These are phyloP conservation scores for Trichomycterus rosablanca DNA, from an alignment of 2,113 vertebrate species.

Conservation along the genomic window DNA sequence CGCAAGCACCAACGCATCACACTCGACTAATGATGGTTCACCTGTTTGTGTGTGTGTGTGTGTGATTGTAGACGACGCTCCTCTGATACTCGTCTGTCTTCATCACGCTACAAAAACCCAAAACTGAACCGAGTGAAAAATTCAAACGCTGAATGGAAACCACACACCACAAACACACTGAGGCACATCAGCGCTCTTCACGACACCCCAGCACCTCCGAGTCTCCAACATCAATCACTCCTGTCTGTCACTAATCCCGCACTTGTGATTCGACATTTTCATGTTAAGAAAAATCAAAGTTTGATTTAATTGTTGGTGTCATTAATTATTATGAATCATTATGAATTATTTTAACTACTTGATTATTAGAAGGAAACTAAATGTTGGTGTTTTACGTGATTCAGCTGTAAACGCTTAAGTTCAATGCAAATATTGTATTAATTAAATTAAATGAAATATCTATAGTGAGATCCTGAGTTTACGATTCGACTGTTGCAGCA, in stretches of 20 bases:
- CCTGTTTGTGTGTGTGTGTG: background rate
- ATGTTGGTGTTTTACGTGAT: too few species aligned
- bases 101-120: background rate
- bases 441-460: too few species aligned
- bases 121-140: background rate
- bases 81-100: background rate
- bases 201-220: background rate
- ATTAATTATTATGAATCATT: too few species aligned
- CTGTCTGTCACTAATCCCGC: background rate
- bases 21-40: background rate
- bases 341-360: too few species aligned
- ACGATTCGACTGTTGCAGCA: too few species aligned
- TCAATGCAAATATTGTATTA: too few species aligned
- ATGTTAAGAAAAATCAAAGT: too few species aligned
- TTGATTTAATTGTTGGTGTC: too few species aligned
- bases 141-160: conserved; percentile 12
- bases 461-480: too few species aligned
- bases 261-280: too few species aligned
- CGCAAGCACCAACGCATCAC: background rate
- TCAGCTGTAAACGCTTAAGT: too few species aligned
- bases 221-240: background rate
- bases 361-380: too few species aligned
- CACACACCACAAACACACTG: conserved; percentile 18
- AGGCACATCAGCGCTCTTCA: background rate
- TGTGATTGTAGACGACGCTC: background rate